Evolutionary conservation across 1,140 invertebrate genomes (phyloP).

Genomic region (Vanessa tameamea): DNA sequence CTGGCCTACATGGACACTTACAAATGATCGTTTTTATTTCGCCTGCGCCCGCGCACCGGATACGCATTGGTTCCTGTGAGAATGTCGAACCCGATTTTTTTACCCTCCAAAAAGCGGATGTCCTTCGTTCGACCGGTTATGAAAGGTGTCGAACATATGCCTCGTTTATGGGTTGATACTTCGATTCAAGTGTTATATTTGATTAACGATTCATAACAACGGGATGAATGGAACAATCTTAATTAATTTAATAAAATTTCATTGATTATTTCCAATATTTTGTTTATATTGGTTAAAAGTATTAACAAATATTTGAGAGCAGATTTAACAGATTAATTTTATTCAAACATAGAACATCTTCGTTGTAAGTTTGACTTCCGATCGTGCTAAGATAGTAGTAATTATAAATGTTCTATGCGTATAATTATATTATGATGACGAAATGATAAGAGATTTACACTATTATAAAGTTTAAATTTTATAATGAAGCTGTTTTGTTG

Average conservation of each 20-base stretch:
- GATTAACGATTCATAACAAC: conserved; percentile 28
- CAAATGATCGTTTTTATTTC: conserved; percentile 75
- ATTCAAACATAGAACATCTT: too few relatives aligned
- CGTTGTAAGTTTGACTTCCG: background rate
- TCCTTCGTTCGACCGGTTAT: conserved; percentile 79
- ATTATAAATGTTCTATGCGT: conserved; percentile 61
- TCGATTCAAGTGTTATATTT: conserved; percentile 36
- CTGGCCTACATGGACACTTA: conserved; percentile 59
- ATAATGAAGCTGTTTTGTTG: too few relatives aligned
- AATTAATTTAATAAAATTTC: background rate
- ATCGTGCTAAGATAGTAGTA: conserved; percentile 22
- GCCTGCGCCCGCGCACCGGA: conserved; percentile 71
- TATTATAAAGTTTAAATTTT: background rate
- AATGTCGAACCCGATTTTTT: conserved; percentile 77
- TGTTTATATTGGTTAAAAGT: too few relatives aligned
- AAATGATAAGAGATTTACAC: conserved; percentile 8
- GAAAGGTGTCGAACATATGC: conserved; percentile 80
- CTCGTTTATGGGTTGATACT: conserved; percentile 38
- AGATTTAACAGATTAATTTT: background rate
- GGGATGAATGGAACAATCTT: conserved; percentile 8
- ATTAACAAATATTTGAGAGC: too few relatives aligned
- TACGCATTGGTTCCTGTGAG: conserved; percentile 76
- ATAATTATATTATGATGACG: conserved; percentile 42
- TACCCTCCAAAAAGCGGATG: conserved; percentile 77
- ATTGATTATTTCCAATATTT: too few relatives aligned